Percentiles rank a stretch among this genome's conserved stretches.
Conservation (phyloP, 2,113 vertebrate genomes). For the Tychaedon coryphoeus region DNA sequence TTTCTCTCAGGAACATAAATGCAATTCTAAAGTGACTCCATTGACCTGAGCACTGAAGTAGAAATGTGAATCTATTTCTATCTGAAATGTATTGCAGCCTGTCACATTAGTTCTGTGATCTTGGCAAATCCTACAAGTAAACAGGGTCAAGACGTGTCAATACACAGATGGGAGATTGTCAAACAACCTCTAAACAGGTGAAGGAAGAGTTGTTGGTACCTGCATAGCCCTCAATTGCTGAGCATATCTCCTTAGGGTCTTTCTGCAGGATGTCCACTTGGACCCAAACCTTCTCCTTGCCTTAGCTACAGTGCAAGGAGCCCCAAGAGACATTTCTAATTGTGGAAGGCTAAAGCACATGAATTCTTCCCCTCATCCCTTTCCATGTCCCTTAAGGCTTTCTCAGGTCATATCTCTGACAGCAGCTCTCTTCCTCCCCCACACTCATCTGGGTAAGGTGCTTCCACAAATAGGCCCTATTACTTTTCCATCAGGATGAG, state of each 20-base stretch:
- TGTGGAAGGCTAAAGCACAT: background rate
- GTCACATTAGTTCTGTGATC: background rate
- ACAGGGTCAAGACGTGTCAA: background rate
- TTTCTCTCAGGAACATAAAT: background rate
- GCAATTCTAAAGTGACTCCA: conserved; percentile 27
- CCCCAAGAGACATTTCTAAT: background rate
- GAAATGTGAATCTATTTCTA: conserved; percentile 38
- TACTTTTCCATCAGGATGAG: background rate
- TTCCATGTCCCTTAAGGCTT: background rate
- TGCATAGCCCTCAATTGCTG: background rate
- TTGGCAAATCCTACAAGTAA: conserved; percentile 5
- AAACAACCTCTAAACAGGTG: background rate
- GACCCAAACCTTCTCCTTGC: background rate
- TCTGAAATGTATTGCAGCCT: conserved; percentile 1
- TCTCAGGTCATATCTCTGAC: background rate
- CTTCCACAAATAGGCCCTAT: background rate
- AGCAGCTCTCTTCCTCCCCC: background rate
- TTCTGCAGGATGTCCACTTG: background rate
- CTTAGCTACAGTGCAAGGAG: background rate
- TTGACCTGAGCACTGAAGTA: conserved; percentile 42
- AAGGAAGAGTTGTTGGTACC: background rate
- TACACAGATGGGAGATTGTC: background rate
- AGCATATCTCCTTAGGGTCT: background rate
- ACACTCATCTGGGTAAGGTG: background rate
- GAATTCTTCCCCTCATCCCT: background rate